Percentiles rank a stretch among this genome's conserved stretches.
Conservation (phyloP, 2,888 invertebrate genomes). For the Dryomyza anilis region DNA sequence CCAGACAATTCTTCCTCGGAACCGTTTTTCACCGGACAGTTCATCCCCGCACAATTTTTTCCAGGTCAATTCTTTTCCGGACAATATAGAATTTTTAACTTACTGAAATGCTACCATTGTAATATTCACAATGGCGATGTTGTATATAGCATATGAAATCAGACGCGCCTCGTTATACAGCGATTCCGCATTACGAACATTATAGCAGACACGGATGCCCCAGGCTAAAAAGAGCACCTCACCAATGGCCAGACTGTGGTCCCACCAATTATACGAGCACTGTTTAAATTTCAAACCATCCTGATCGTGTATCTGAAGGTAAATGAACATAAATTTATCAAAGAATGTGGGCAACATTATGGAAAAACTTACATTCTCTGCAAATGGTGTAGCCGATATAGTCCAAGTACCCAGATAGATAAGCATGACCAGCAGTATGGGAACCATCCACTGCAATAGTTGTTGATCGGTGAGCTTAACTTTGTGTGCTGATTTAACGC, state of each 20-base stretch:
- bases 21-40: no score
- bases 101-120: conserved; percentile 93
- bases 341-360: neutral
- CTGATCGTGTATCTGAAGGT: conserved; percentile 71
- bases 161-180: conserved; percentile 90
- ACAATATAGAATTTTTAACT: no score
- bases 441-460: conserved; percentile 90
- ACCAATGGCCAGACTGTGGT: conserved; percentile 90
- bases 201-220: conserved; percentile 85
- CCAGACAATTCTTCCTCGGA: no score
- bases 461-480: conserved; percentile 92
- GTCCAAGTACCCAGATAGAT: conserved; percentile 92
- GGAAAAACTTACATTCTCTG: conserved; percentile 70
- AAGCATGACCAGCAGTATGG: conserved; percentile 86
- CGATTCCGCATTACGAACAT: conserved; percentile 88
- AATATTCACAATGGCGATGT: conserved; percentile 90
- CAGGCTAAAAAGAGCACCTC: conserved; percentile 76
- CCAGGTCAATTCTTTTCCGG: no score
- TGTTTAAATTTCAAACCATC: conserved; percentile 83
- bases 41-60: no score
- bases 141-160: conserved; percentile 93
- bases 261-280: conserved; percentile 94
- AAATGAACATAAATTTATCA: neutral
- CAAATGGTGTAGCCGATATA: conserved; percentile 81
- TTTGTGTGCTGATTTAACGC: conserved; percentile 92